phyloP scores from a whole-genome alignment of 2,888 invertebrate species.

The Entomobrya proxima region DNA sequence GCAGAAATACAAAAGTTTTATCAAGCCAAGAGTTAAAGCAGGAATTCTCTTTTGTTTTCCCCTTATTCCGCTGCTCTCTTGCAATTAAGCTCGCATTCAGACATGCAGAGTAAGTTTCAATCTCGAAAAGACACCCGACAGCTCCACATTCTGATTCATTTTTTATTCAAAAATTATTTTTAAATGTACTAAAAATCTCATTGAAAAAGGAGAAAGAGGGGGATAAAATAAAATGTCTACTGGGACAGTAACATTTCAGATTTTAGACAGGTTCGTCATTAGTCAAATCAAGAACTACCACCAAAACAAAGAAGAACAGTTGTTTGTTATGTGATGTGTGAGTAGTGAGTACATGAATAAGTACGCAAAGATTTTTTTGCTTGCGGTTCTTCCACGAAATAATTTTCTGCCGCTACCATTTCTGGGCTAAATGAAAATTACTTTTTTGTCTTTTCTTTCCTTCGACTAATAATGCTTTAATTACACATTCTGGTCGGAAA shows the following conservation, averaged over 20 bases:
- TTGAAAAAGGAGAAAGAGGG: not conserved
- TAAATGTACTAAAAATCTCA: slow-evolving; percentile 12
- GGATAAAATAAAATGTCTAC: slow-evolving; percentile 8
- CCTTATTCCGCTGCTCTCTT: not conserved
- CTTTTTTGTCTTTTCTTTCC: slow-evolving; percentile 17
- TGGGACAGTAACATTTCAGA: slow-evolving; percentile 44
- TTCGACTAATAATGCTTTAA: slow-evolving; percentile 65
- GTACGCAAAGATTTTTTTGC: slow-evolving; percentile 35
- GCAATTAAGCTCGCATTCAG: not conserved
- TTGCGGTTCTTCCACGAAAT: slow-evolving; percentile 64
- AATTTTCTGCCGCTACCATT: slow-evolving; percentile 41
- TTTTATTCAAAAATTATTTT: slow-evolving; percentile 46
- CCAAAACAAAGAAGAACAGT: slow-evolving; percentile 44
- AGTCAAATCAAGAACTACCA: slow-evolving; percentile 34
- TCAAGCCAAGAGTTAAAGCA: not conserved
- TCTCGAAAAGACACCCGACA: slow-evolving; percentile 55
- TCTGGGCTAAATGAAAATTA: slow-evolving; percentile 55
- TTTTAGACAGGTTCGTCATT: slow-evolving; percentile 53
- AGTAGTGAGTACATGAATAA: not conserved
- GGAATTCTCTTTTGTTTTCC: not conserved
- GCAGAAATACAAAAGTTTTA: not conserved
- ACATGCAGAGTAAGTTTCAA: slow-evolving; percentile 2
- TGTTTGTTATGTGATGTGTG: slow-evolving; percentile 36
- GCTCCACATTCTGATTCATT: slow-evolving; percentile 40
- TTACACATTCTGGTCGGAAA: slow-evolving; percentile 57